Percentiles rank a stretch among this genome's conserved stretches.
Evolutionary conservation across 2,797 vertebrate species (phyloP).

Genomic region (Leptoclinus maculatus): DNA sequence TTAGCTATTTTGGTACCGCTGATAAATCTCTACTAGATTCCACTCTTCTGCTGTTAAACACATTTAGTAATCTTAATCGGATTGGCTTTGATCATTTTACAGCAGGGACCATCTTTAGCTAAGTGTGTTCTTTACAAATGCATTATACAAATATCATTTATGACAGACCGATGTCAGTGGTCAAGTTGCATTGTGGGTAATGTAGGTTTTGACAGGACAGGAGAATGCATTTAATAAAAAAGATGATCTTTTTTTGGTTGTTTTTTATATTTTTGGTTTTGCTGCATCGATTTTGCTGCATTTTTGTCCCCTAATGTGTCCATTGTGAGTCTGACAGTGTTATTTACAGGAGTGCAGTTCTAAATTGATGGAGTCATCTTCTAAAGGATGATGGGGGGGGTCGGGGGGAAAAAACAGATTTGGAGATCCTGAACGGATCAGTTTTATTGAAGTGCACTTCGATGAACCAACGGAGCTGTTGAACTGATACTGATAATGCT

Average conservation of each 20-base stretch:
- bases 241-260: neutral
- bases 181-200: neutral
- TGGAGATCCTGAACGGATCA: neutral
- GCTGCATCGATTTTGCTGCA: neutral
- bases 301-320: neutral
- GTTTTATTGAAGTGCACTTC: neutral
- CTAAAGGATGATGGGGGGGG: neutral
- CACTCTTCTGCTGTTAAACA: neutral
- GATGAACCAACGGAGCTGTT: neutral
- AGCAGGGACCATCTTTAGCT: neutral
- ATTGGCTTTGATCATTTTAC: neutral
- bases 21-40: conserved; percentile 6
- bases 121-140: neutral
- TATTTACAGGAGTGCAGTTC: neutral
- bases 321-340: neutral
- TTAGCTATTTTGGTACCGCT: conserved; percentile 20
- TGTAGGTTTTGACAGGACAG: neutral
- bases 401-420: neutral
- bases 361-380: neutral
- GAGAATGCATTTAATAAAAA: neutral
- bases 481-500: neutral
- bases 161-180: neutral
- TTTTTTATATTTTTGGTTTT: neutral
- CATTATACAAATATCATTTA: neutral
- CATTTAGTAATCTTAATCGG: neutral